Base-by-base conservation (phyloP, 2,113 vertebrate genomes). In the Prionailurus bengalensis region DNA sequence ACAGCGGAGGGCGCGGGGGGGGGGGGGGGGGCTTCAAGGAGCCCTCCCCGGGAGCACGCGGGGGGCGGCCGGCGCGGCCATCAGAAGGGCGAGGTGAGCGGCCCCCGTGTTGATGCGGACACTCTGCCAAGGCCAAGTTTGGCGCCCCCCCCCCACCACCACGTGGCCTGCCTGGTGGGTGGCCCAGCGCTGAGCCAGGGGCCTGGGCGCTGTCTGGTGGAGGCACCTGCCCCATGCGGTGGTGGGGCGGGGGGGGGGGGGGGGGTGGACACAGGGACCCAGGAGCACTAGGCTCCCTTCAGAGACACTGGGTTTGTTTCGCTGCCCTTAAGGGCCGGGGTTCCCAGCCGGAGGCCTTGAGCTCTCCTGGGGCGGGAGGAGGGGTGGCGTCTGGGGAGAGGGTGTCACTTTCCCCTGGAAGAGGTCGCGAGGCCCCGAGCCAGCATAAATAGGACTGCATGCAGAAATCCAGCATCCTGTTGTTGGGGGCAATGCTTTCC, bases 91-190 rank as follows among this genome's bases (percentile, higher is more conserved):
- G 14, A 48, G 74, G 14, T 5, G 42, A 17, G 74, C 3, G 0
- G 29, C 42, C 42, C 10, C 29, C 3, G 0, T 0, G 15, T 1
- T 1, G 25, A 5, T 15, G 61, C 61, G 0, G 0, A 7, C 10
- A 0, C 61, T 0, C 16, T 14, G 29, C 23, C 1, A 4, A 11
- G 15, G 45, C 36, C 36, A 5, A 14, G n/a, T 4, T 39, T 12
- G 2, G 23, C 1, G 51, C 58, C 11, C 16, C 1, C 7, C 7
- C 42, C 42, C 42, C 45, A 7, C 45, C 45, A 7, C 42, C 2
- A 31, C 21, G 7, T 5, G 48, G 66, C 21, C 39, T 11, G 42
- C 63, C 36, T 27, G 36, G 3, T 1, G 5, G 65, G 25, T 9
- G 65, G 58, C 27, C 25, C 17, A 1, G 61, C 0, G 2, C 68